These are phyloP conservation scores for Hermodice carunculata DNA, from an alignment of 2,888 invertebrate species.

Conservation along the genomic window DNA sequence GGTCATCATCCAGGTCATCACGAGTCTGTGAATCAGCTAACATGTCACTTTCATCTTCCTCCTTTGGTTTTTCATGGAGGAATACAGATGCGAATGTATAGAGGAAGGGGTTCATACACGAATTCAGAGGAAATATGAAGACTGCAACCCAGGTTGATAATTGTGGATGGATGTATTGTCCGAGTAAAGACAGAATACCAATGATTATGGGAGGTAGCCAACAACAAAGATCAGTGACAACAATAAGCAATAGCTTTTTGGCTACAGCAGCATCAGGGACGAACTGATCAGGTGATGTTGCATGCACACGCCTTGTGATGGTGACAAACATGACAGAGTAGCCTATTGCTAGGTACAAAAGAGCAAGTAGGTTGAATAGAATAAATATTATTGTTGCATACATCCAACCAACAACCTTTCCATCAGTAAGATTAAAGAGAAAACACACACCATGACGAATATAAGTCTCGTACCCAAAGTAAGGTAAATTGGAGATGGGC, in stretches of 20 bases:
- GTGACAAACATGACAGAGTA: neutral
- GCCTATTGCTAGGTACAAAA: constrained; percentile 69
- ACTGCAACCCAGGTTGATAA: constrained; percentile 71
- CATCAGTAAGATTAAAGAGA: constrained; percentile 72
- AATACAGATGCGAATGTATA: constrained; percentile 7
- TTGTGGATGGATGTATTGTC: constrained; percentile 65
- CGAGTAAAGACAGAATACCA: constrained; percentile 71
- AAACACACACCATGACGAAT: constrained; percentile 72
- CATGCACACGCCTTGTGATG: neutral
- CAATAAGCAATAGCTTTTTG: constrained; percentile 71
- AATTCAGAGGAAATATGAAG: constrained; percentile 3
- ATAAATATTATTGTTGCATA: constrained; percentile 72
- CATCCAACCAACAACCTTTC: constrained; percentile 72
- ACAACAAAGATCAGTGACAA: constrained; percentile 72
- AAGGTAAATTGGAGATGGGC: constrained; percentile 56
- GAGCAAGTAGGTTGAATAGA: constrained; percentile 71
- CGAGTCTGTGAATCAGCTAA: no score
- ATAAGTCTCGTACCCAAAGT: constrained; percentile 71
- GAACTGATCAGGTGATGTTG: neutral
- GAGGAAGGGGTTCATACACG: constrained; percentile 1
- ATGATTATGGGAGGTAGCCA: constrained; percentile 72
- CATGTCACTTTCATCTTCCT: no score
- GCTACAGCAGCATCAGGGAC: constrained; percentile 66
- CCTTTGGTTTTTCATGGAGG: no score
- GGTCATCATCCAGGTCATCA: no score